Percentiles rank a stretch among this genome's conserved stretches.
Evolutionary conservation across 2,888 invertebrate genomes (phyloP).

Genomic region (Sarcophaga caerulescens): DNA sequence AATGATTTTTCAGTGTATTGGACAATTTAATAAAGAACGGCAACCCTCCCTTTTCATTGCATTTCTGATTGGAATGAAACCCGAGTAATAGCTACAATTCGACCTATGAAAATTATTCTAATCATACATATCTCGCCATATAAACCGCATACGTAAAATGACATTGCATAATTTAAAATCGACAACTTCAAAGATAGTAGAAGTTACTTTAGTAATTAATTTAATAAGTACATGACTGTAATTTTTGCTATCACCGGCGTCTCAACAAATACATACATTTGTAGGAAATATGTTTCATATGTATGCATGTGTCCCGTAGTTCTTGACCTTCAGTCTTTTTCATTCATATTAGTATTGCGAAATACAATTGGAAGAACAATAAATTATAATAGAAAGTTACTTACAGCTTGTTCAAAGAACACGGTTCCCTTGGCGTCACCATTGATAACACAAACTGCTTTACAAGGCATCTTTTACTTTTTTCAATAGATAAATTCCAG

Average conservation of each 20-base stretch:
- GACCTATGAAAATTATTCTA: neutral
- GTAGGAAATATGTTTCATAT: too few species aligned
- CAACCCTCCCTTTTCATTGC: neutral
- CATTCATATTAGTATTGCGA: neutral
- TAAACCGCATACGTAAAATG: too few species aligned
- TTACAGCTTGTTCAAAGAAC: constrained; percentile 89
- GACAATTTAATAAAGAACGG: neutral
- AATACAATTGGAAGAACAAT: constrained; percentile 16
- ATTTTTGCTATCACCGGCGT: constrained; percentile 18
- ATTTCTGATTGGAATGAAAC: neutral
- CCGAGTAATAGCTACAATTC: neutral
- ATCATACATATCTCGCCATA: neutral
- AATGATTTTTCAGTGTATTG: neutral
- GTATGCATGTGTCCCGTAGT: too few species aligned
- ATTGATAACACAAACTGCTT: constrained; percentile 93
- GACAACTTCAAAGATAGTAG: neutral
- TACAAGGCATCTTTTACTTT: constrained; percentile 83
- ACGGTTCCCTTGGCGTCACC: constrained; percentile 93
- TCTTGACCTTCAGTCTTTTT: constrained; percentile 45
- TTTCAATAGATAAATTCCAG: neutral
- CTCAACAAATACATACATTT: constrained; percentile 14
- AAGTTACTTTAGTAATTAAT: neutral
- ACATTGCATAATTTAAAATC: constrained; percentile 34
- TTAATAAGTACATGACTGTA: constrained; percentile 31
- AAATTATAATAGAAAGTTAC: constrained; percentile 63